Base-by-base conservation (phyloP, 2,113 vertebrate genomes). In the Engraulis encrasicolus region DNA sequence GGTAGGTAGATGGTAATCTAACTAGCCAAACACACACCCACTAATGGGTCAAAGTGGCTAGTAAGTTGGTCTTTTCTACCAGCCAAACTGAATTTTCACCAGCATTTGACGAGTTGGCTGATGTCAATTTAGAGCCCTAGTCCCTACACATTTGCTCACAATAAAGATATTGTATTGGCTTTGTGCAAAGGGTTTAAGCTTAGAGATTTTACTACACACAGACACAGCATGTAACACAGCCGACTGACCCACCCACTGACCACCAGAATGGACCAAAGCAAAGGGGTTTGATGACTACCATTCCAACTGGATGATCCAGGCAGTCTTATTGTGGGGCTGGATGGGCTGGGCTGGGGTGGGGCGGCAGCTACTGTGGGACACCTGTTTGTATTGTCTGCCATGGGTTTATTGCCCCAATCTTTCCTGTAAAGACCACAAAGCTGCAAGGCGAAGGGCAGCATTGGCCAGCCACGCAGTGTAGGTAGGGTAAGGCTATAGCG, bases 341-440 rank as follows among this genome's bases (percentile, higher is more conserved):
- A 74, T 31, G 23, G 17, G 12, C 27, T 23, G 66, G 66, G 34
- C 66, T 74, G 66, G 34, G 66, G 66, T n/a, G n/a, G n/a, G n/a
- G n/a, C n/a, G n/a, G n/a, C n/a, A n/a, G n/a, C n/a, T n/a, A n/a
- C n/a, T n/a, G n/a, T n/a, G 66, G 40, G 40, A 74, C 66, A 74
- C 66, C 66, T 74, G 66, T 74, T 74, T 74, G 79, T 84, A 89
- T 88, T 91, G 87, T 93, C 90, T 88, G 85, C 88, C 54, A 54
- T 83, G 85, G 50, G 88, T 91, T 93, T 92, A 86, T 89, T 91
- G 88, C 84, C 77, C 80, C 82, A 86, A 83, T 87, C 87, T 87
- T 82, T 89, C 83, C 77, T 61, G 84, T 50, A 82, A 82, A 86
- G 84, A 84, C 82, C 40, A 80, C 48, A n/a, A 20, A 87, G 61